Base-by-base conservation (phyloP, 2,797 vertebrate genomes). In the Gymnocypris eckloni region DNA sequence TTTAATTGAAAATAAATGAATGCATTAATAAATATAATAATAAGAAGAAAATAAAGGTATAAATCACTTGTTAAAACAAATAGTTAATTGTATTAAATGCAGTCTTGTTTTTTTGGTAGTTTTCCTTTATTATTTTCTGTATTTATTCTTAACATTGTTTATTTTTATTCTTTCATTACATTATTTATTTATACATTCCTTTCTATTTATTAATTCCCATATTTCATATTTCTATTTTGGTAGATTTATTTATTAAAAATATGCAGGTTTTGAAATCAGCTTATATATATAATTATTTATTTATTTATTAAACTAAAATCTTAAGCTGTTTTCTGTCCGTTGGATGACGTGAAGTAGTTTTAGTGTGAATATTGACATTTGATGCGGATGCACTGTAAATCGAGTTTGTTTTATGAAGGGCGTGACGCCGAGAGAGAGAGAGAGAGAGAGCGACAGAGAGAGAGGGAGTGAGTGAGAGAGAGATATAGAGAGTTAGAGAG, bases 371-470 rank as follows among this genome's bases (percentile, higher is more conserved):
- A 59, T 37, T 39, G 7, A 71, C 6, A 41, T 71, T 76, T 18
- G 20, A 6, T 16, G 20, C 33, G 43, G 59, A 73, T 86, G 45
- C 45, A 12, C 28, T 9, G 73, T 50, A 13, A 82, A 76, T 15
- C 41, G 20, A 86, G 80, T 70, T 78, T 73, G 20, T 2, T 22
- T 52, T 54, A 18, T 56, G 66, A 52, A 72, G 80, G 80, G 56
- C 59, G 80, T 71, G 52, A 13, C 18, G 22, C 39, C 10, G 4
- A 6, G 22, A 45, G 18, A 4, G 56, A 56, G 43, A 45, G 81
- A 64, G 70, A 37, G 77, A 37, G 59, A 82, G 87, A 48, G 85
- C 12, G 64, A 85, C 81, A 37, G 80, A 18, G 84, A 86, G 73
- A 12, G n/a, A 18, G 73, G 75, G 25, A 16, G 28, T 28, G 28